These are phyloP conservation scores for Alfaro cultratus DNA, from an alignment of 2,797 vertebrate genomes.

Conservation along the genomic window DNA sequence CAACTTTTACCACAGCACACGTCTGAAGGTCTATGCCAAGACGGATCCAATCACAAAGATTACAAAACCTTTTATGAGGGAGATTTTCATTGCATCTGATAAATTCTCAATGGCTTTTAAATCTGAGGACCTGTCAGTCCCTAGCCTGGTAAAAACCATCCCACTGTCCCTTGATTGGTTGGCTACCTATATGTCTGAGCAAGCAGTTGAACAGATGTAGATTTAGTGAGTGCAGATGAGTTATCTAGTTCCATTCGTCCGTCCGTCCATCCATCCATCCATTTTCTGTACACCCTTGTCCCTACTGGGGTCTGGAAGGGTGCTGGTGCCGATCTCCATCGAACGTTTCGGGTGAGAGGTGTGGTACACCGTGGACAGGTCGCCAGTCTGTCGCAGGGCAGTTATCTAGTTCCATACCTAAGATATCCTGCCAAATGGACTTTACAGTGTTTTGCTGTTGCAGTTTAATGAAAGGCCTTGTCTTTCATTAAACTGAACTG, in stretches of 20 bases:
- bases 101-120: neutral
- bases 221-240: neutral
- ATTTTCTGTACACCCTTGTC: too few species aligned
- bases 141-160: neutral
- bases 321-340: too few species aligned
- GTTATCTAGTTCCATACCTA: neutral
- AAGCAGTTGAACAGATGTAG: neutral
- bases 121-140: neutral
- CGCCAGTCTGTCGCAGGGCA: too few species aligned
- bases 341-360: too few species aligned
- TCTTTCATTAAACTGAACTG: neutral
- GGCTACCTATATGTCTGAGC: neutral
- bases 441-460: neutral
- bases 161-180: neutral
- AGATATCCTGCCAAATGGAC: neutral
- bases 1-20: neutral
- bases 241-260: neutral
- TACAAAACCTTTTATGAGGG: neutral
- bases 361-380: too few species aligned
- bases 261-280: too few species aligned
- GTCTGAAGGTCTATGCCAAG: neutral
- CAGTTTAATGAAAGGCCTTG: neutral
- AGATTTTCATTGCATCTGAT: neutral
- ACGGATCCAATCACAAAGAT: neutral
- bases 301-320: too few species aligned